Evolutionary conservation across 2,888 invertebrate species (phyloP).

Genomic region (Deroplatys truncata): DNA sequence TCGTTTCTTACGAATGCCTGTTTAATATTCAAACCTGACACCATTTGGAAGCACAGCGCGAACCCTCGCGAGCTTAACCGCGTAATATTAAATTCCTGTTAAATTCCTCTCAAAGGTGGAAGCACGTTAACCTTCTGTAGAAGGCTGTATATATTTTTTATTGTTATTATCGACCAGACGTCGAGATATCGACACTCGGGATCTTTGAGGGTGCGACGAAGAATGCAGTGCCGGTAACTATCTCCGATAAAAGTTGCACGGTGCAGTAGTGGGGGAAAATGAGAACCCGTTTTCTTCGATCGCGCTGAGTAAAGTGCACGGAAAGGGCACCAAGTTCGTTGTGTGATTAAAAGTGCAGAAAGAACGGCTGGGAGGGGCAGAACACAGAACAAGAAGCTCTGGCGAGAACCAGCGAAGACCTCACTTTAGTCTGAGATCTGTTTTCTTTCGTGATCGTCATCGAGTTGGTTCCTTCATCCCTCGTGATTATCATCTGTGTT

Average conservation of each 20-base stretch:
- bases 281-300: not conserved
- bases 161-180: not conserved
- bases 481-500: too few species aligned
- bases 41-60: not conserved
- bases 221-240: not conserved
- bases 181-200: not conserved
- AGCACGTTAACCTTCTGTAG: not conserved
- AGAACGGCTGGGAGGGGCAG: not conserved
- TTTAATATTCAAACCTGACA: not conserved
- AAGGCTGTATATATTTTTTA: not conserved
- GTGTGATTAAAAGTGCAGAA: not conserved
- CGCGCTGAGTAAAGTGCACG: not conserved
- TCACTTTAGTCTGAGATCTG: too few species aligned
- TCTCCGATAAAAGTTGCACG: not conserved
- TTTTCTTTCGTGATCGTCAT: too few species aligned
- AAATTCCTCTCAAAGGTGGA: not conserved
- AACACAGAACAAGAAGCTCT: not conserved
- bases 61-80: not conserved
- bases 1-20: not conserved
- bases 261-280: not conserved
- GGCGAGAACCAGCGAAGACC: not conserved
- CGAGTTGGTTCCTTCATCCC: too few species aligned
- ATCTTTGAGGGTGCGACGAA: not conserved
- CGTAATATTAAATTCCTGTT: not conserved
- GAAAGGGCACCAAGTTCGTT: not conserved